A percentile compares a stretch with the other conserved stretches of the same genome.
Evolutionary conservation across 2,797 vertebrate genomes (phyloP).

Genomic region (Sebastes nivosus): DNA sequence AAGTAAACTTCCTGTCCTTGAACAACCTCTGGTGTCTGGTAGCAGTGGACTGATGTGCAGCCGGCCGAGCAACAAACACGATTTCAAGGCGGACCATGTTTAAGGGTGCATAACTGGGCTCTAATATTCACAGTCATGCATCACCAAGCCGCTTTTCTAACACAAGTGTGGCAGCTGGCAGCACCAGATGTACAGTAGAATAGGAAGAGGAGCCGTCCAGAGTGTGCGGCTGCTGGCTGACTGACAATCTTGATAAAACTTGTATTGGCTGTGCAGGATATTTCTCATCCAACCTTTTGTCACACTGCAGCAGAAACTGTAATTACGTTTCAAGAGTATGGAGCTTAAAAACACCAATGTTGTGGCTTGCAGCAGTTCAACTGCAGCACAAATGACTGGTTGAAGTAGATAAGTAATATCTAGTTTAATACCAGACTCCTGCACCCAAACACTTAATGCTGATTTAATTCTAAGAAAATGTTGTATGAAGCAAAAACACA

Average conservation of each 20-base stretch:
- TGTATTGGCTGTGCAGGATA: constrained; percentile 53
- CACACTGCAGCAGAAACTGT: constrained; percentile 51
- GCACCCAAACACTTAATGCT: constrained; percentile 23
- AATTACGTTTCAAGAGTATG: constrained; percentile 59
- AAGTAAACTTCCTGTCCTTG: constrained; percentile 37
- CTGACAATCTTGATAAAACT: constrained; percentile 68
- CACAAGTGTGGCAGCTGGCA: constrained; percentile 48
- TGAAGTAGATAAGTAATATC: constrained; percentile 61
- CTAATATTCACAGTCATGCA: constrained; percentile 52
- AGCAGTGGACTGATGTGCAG: constrained; percentile 2
- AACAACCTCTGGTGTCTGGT: constrained; percentile 19
- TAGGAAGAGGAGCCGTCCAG: constrained; percentile 10
- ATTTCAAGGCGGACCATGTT: constrained; percentile 40
- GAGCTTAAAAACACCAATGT: constrained; percentile 39
- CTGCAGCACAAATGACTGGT: constrained; percentile 41
- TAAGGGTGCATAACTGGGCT: constrained; percentile 12
- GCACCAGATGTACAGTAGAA: constrained; percentile 57
- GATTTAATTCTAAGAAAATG: constrained; percentile 50
- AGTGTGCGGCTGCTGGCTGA: constrained; percentile 36
- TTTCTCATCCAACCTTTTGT: constrained; percentile 72
- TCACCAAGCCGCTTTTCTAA: constrained; percentile 42
- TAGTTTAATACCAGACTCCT: constrained; percentile 36
- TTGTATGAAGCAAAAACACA: constrained; percentile 38
- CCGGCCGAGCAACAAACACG: constrained; percentile 18
- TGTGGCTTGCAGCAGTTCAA: constrained; percentile 53